These are phyloP conservation scores for Thereva nobilitata DNA, from an alignment of 2,888 invertebrate species.

Conservation along the genomic window DNA sequence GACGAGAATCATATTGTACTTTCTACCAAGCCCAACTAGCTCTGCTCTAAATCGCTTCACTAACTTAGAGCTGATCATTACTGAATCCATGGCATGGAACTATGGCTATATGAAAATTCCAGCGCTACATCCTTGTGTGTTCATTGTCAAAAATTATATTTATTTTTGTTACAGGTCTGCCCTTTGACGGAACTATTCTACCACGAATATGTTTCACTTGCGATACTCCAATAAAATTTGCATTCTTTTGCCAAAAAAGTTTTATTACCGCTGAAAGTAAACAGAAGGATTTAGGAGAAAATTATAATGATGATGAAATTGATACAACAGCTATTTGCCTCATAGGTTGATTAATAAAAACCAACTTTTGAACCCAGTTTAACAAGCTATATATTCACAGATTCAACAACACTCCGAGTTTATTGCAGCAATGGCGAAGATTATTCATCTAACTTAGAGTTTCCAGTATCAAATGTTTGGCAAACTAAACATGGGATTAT, in stretches of 20 bases:
- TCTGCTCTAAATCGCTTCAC: no score
- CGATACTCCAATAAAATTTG: conserved; percentile 80
- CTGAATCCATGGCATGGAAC: no score
- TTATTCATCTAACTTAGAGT: conserved; percentile 78
- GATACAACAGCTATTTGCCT: conserved; percentile 49
- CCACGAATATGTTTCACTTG: conserved; percentile 72
- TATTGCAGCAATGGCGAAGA: conserved; percentile 82
- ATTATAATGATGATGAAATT: background rate
- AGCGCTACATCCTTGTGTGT: no score
- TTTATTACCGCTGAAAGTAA: conserved; percentile 59
- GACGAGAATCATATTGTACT: no score
- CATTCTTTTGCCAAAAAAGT: conserved; percentile 70
- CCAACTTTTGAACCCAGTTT: background rate
- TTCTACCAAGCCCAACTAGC: no score
- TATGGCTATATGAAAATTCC: no score
- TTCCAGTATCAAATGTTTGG: conserved; percentile 82
- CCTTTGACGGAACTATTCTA: conserved; percentile 47
- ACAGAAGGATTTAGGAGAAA: background rate
- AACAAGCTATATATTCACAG: conserved; percentile 51
- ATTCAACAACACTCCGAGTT: conserved; percentile 75
- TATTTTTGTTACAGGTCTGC: conserved; percentile 43
- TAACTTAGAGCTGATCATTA: no score
- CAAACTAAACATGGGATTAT: conserved; percentile 82
- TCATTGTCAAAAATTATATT: background rate
- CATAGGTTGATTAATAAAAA: conserved; percentile 47